These are phyloP conservation scores for Hoplostethus mediterraneus DNA, from an alignment of 2,797 vertebrate species.

Conservation along the genomic window DNA sequence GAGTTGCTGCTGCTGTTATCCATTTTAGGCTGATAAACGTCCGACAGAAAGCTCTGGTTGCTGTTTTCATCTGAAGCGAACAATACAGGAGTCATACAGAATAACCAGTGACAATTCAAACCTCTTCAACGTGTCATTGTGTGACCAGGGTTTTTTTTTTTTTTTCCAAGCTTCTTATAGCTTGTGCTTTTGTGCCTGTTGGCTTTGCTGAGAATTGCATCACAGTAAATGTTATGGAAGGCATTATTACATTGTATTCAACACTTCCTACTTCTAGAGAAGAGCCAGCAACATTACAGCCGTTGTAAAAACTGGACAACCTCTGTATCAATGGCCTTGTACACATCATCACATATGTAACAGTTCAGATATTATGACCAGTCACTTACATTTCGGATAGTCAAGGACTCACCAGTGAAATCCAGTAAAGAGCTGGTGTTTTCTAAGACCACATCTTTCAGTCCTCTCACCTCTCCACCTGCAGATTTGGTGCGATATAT, in stretches of 20 bases:
- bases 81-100: conserved; percentile 2
- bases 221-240: too few species aligned
- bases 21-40: conserved; percentile 94
- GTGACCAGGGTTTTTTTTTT: not conserved
- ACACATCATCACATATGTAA: not conserved
- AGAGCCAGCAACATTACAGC: too few species aligned
- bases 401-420: conserved; percentile 90
- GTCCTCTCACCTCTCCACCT: conserved; percentile 83
- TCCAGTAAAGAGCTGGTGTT: conserved; percentile 94
- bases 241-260: too few species aligned
- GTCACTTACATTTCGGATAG: too few species aligned
- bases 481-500: conserved; percentile 94
- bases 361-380: not conserved
- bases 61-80: conserved; percentile 94
- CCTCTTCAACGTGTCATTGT: not conserved
- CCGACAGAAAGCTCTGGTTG: conserved; percentile 97
- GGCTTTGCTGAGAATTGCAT: too few species aligned
- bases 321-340: not conserved
- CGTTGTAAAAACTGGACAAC: too few species aligned
- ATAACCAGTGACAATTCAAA: not conserved
- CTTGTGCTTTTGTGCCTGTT: too few species aligned
- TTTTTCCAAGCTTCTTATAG: too few species aligned
- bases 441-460: conserved; percentile 91
- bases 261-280: too few species aligned
- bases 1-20: conserved; percentile 98